A percentile compares a stretch with the other conserved stretches of the same genome.
Evolutionary conservation across 2,113 vertebrate species (phyloP).

Genomic region (Otis tarda): DNA sequence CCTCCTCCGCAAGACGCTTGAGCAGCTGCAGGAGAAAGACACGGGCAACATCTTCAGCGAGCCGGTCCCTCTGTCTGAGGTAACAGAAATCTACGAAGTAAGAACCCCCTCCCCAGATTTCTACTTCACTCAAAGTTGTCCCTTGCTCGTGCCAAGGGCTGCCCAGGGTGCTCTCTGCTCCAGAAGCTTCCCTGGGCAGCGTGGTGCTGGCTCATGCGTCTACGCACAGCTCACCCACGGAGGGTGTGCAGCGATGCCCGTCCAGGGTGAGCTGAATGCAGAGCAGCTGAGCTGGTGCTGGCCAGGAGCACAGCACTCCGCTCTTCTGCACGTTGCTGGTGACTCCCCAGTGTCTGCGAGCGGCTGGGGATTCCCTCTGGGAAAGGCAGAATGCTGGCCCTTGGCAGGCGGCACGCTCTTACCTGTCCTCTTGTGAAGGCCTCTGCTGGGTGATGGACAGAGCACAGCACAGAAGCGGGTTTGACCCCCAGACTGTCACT

Average conservation of each 20-base stretch:
- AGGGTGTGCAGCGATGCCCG: background rate
- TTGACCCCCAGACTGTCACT: background rate
- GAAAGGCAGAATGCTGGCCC: background rate
- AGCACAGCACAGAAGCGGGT: background rate
- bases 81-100: constrained; percentile 89
- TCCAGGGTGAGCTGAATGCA: background rate
- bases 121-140: constrained; percentile 69
- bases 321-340: background rate
- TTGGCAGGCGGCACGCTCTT: background rate
- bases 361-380: background rate
- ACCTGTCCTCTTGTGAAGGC: background rate
- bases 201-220: background rate
- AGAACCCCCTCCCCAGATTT: constrained; percentile 80
- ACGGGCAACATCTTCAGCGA: constrained; percentile 97
- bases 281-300: background rate
- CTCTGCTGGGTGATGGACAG: background rate
- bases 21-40: constrained; percentile 97
- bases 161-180: background rate
- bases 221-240: background rate
- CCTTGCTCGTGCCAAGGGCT: constrained; percentile 24
- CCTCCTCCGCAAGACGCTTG: constrained; percentile 91
- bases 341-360: background rate
- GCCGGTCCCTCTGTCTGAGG: constrained; percentile 96
- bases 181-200: background rate
- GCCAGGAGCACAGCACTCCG: background rate